Conservation (phyloP, 2,113 vertebrate genomes). For the Trematomus loennbergii region DNA sequence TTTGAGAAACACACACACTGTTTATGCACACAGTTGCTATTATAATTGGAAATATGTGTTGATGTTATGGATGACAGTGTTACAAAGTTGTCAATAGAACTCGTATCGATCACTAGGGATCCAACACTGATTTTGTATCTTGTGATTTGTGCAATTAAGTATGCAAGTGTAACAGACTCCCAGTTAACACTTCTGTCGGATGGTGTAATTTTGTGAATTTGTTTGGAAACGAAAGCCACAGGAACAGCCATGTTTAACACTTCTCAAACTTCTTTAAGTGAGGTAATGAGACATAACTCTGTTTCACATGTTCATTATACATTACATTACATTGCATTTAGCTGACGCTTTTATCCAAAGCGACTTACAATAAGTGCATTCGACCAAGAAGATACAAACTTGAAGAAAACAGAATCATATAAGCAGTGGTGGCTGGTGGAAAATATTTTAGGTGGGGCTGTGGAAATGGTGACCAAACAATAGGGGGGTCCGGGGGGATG, state of each 20-base stretch:
- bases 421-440: too few species aligned
- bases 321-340: too few species aligned
- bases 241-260: not conserved
- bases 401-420: too few species aligned
- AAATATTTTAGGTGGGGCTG: too few species aligned
- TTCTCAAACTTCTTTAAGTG: not conserved
- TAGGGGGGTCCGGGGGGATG: too few species aligned
- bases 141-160: not conserved
- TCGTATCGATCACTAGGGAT: not conserved
- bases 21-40: not conserved
- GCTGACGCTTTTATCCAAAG: too few species aligned
- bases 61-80: not conserved
- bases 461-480: too few species aligned
- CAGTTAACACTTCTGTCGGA: not conserved
- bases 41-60: not conserved
- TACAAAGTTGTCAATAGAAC: not conserved
- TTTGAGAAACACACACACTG: conserved; percentile 4
- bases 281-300: not conserved
- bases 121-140: not conserved
- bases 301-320: not conserved
- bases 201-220: not conserved
- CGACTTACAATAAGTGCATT: too few species aligned
- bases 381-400: too few species aligned
- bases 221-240: not conserved
- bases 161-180: not conserved